Base-by-base conservation (phyloP, 2,797 vertebrate species). In the Paramormyrops hopkinsi region DNA sequence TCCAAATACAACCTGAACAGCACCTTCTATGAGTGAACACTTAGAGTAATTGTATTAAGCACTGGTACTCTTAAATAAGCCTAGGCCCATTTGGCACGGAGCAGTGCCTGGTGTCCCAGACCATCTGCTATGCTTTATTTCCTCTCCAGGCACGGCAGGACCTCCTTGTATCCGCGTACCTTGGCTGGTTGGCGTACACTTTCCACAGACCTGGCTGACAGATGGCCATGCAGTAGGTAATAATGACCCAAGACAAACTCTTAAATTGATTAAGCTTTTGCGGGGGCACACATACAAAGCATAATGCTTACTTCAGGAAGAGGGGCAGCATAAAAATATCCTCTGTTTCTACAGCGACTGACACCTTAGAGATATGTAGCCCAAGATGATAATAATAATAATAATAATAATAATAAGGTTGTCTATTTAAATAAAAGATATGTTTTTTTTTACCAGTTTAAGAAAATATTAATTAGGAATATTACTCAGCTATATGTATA, bases 161-260 rank as follows among this genome's bases (percentile, higher is more conserved):
- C 89, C 48, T 87, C 65, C 86, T 89, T 56, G 92, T 88, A 89
- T 90, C 91, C 93, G 93, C 91, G 88, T 92, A 90, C 89, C 90
- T 89, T 90, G 93, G 92, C 93, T 92, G 94, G 92, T 91, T 94
- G 94, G 94, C 93, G 93, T 93, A 93, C 92, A 12, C 17, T 91
- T 93, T 93, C 92, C 92, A 91, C 93, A 94, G 92, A 90, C 90
- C 92, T 89, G 86, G 93, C 89, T 95, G 97, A 93, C 97, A 98
- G 97, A 97, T 97, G 97, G 96, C 94, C 90, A 91, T 97, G 93
- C 95, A 97, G 96, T 96, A 97, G 97, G 96, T 97, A 96, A 97
- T 97, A 96, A 97, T 97, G 95, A 95, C 95, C 95, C 93, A 94
- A 95, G 94, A 95, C 95, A 95, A 96, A 95, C 94, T 95, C 94